Evolutionary conservation across 2,113 vertebrate genomes (phyloP).

Genomic region (Paramisgurnus dabryanus): DNA sequence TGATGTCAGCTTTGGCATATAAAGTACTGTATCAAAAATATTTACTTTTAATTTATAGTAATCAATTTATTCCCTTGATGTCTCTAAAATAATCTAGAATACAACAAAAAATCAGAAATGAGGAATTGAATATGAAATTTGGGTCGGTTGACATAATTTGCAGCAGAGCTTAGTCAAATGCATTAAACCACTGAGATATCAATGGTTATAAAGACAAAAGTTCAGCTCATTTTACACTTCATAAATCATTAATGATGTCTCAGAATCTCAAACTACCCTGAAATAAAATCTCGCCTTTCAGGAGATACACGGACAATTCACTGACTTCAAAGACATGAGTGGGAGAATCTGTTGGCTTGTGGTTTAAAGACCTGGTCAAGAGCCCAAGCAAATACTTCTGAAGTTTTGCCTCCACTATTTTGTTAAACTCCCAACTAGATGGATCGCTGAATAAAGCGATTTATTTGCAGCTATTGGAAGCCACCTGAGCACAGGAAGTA

Average conservation of each 20-base stretch:
- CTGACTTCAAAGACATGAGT: slow-evolving; percentile 31
- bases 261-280: neutral
- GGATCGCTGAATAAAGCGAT: slow-evolving; percentile 36
- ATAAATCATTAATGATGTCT: neutral
- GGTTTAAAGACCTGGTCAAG: slow-evolving; percentile 33
- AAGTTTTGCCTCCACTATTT: slow-evolving; percentile 30
- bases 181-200: neutral
- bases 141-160: too few species aligned
- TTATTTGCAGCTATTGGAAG: slow-evolving; percentile 24
- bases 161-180: too few species aligned
- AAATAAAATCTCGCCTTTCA: slow-evolving; percentile 12
- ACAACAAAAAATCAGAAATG: too few species aligned
- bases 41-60: too few species aligned
- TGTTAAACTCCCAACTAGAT: slow-evolving; percentile 40
- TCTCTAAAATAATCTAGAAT: too few species aligned
- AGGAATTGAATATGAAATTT: too few species aligned
- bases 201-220: neutral
- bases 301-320: slow-evolving; percentile 32
- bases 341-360: slow-evolving; percentile 17
- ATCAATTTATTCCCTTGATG: too few species aligned
- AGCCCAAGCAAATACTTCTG: slow-evolving; percentile 42
- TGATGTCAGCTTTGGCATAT: too few species aligned
- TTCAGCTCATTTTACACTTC: neutral
- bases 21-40: too few species aligned
- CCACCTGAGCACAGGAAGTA: neutral